Evolutionary conservation across 2,113 vertebrate species (phyloP).

Genomic region (Sorex araneus): DNA sequence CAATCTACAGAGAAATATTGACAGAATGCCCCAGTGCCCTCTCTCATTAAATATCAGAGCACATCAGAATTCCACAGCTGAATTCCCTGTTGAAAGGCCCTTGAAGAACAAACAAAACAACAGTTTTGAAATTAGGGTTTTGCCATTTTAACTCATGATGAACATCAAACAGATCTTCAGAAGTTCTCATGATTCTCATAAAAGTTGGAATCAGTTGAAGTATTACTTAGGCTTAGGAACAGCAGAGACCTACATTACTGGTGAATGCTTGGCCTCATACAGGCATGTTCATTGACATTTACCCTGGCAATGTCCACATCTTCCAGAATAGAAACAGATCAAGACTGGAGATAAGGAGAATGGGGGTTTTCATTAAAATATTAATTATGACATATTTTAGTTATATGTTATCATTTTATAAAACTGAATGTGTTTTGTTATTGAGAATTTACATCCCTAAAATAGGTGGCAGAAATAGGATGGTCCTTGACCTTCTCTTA

Average conservation of each 20-base stretch:
- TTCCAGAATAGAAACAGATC: conserved; percentile 1
- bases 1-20: conserved; percentile 40
- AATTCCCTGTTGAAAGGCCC: conserved; percentile 28
- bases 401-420: too few species aligned
- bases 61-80: neutral
- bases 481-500: conserved; percentile 61
- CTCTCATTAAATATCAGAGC: conserved; percentile 70
- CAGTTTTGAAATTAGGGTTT: conserved; percentile 64
- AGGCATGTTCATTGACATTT: neutral
- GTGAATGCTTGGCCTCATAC: too few species aligned
- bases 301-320: neutral
- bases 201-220: conserved; percentile 47
- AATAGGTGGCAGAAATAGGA: conserved; percentile 11
- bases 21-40: conserved; percentile 50
- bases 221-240: conserved; percentile 50
- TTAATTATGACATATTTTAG: too few species aligned
- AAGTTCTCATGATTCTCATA: conserved; percentile 5
- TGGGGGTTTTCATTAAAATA: too few species aligned
- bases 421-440: neutral
- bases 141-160: conserved; percentile 59
- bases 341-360: neutral
- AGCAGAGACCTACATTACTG: neutral
- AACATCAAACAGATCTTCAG: conserved; percentile 55
- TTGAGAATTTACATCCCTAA: neutral
- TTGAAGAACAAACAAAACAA: conserved; percentile 58